Evolutionary conservation across 2,797 vertebrate genomes (phyloP), one percentile per base, ranked within the genome.

Genomic region (Hippopotamyrus pictus): DNA sequence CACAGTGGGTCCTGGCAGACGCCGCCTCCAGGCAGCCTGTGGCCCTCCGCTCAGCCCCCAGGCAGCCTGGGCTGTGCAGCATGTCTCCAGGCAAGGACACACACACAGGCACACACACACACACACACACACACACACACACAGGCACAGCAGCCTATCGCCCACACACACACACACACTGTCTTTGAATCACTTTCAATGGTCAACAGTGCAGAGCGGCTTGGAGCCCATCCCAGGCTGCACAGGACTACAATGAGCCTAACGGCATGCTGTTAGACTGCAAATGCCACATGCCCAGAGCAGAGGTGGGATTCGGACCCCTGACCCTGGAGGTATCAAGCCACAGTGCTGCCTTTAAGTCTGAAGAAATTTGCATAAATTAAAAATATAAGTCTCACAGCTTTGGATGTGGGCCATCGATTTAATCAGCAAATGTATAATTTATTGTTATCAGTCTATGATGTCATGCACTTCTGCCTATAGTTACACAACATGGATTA

Each of bases 1-100:
- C 95, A 96, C 94, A 95, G 94, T 54, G 91, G 93, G 90, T 92
- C 93, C 93, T 94, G 94, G 94, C 95, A 95, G 94, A 92, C 94
- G 94, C 94, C 93, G 94, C 93, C 93, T 89, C 90, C 90, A 93
- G 94, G 69, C 73, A 88, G 76, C 73, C 51, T 44, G 22, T 19
- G 51, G 88, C 25, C 22, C 90, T 88, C 82, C 88, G 53, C 79
- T 37, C 82, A 48, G 88, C 73, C 48, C 87, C 85, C 62, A 62
- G 88, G 41, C 41, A 46, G 82, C 46, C 37, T 33, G 17, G 22
- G 65, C 50, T 19, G n/a, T 4, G 22, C 62, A 89, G 50, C 33
- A 57, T 22, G 37, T 48, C 53, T 19, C 50, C 88, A 59, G 69
- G 50, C 88, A 9, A 83, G 53, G 22, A 83, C 19, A 88, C 22